Conservation (phyloP, 2,113 vertebrate genomes). For the Collichthys lucidus region DNA sequence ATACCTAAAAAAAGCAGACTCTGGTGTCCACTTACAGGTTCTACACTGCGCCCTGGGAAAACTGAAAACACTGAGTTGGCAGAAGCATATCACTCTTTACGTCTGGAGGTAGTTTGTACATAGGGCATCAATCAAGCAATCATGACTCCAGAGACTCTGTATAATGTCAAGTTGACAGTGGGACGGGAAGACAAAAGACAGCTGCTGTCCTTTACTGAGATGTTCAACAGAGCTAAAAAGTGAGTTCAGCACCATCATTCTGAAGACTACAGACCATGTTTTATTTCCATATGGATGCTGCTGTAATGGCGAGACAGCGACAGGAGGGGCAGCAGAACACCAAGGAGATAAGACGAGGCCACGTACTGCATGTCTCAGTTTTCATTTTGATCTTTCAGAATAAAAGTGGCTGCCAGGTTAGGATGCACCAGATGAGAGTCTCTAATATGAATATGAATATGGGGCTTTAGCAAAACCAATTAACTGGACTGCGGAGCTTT, state of each 20-base stretch:
- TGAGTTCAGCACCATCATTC: neutral
- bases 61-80: constrained; percentile 11
- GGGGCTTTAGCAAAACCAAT: neutral
- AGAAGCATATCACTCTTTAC: constrained; percentile 15
- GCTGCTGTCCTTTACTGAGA: neutral
- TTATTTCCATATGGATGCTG: neutral
- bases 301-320: neutral
- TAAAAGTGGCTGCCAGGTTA: neutral
- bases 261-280: constrained; percentile 6
- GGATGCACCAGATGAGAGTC: neutral
- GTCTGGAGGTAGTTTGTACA: neutral
- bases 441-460: neutral
- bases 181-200: constrained; percentile 1
- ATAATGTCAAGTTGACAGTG: neutral
- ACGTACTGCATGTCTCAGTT: neutral
- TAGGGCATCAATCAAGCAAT: neutral
- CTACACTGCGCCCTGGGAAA: constrained; percentile 15
- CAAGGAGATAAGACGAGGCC: neutral
- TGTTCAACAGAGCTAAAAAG: neutral
- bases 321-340: neutral
- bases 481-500: neutral
- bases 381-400: neutral
- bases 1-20: neutral
- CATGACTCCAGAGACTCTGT: neutral
- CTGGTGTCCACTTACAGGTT: neutral